Evolutionary conservation across 2,113 vertebrate genomes (phyloP), one percentile per base, ranked within the genome.

Genomic region (Campylorhamphus procurvoides): DNA sequence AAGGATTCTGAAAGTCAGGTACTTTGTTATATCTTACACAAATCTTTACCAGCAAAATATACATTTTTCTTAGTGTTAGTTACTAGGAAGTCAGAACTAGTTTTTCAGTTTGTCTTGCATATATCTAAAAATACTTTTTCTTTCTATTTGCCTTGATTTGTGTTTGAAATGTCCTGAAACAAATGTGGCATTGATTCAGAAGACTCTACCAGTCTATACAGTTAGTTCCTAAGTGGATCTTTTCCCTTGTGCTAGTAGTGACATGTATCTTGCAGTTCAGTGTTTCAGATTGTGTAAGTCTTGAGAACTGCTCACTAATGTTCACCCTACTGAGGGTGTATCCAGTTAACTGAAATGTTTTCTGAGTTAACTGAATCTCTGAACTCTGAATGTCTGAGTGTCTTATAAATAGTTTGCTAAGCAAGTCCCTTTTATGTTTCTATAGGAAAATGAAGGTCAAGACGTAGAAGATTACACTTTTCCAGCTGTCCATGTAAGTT

Each of bases 1-100:
- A 98, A 98, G 96, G 97, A 97, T 91, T 95, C 94, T 86, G 97
- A 97, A 97, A 97, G 73, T 97, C 98, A 98, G 98, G 98, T 98
- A 98, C 84, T 91, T 92, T 71, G 50, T 75, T 92, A 55, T 91
- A 81, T 93, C 89, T 90, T 90, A 82, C 27, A 25, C 71, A 23
- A 29, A 46, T 46, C 73, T 68, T 69, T 62, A 47, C 42, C 7
- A 31, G 56, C 27, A 44, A 77, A 78, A 52, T 6, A 4, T n/a
- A 22, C 1, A 0, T 42, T 52, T 72, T 74, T 58, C 18, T 58
- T 47, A 47, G 24, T 31, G 10, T 42, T 50, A 83, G 18, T 60
- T 87, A 37, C 10, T 59, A n/a, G 72, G 55, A 84, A 76, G 33
- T 81, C 35, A 94, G 44, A 94, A 90, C 17, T 87, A 73, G n/a